Base-by-base conservation (phyloP, 1,140 invertebrate genomes). In the Andricus grossulariae region DNA sequence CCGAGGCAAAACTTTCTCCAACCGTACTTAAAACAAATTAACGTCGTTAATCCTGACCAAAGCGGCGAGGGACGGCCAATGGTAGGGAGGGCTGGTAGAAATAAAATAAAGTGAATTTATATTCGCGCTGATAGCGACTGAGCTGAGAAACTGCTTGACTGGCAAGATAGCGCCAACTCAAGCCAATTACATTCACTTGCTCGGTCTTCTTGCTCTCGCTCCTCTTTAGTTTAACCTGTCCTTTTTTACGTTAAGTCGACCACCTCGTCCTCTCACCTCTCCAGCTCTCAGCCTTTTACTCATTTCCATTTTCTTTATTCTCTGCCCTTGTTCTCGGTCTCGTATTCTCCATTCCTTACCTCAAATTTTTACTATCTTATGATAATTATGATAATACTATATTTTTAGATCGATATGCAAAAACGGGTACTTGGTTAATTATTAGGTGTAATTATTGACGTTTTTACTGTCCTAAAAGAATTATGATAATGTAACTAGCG, bases 141-240 rank as follows among this genome's bases (percentile, higher is more conserved):
- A 87, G 83, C 84, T 84, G 84, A 88, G 87, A 88, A 89, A 89
- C 83, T 88, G 87, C 87, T 87, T 86, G 86, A 88, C 86, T 86
- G 82, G 88, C 83, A 86, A 88, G 87, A 90, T 88, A 88, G 85
- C 83, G 80, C 81, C 82, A 78, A 81, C 83, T 86, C 83, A 82
- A 88, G 85, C 89, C 88, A 89, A 90, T 90, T 89, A 89, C 86
- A 89, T 89, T 89, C 87, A 90, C 88, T 89, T 84, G 86, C 84
- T 83, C 82, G 76, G 18, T 73, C 32, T 78, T 73, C 60, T 72
- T 54, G 70, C 54, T 57, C 49, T n/a, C 51, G 32, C 54, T 70
- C 74, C 52, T 52, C 45, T 50, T 71, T 55, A 19, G 25, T 71
- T 52, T 49, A 71, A 32, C 54, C 70, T 49, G 52, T 66, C 72